Conservation (phyloP, 2,113 vertebrate genomes). For the Megaleporinus macrocephalus region DNA sequence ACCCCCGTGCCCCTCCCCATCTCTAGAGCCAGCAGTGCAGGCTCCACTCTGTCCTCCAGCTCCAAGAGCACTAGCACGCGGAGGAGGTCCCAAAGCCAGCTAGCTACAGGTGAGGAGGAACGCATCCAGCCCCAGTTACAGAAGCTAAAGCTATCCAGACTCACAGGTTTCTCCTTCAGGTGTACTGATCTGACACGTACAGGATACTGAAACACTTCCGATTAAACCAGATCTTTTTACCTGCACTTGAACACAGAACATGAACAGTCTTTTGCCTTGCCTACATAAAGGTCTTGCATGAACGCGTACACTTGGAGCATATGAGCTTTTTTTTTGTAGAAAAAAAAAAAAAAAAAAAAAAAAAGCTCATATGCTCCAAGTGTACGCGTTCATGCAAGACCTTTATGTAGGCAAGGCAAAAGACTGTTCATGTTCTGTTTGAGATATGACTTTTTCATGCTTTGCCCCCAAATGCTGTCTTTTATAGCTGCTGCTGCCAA, state of each 20-base stretch:
- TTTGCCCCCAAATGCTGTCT: no score
- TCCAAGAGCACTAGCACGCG: slow-evolving; percentile 72
- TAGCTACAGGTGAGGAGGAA: slow-evolving; percentile 68
- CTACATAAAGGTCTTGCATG: neutral
- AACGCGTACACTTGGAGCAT: no score
- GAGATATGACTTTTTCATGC: no score
- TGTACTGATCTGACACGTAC: neutral
- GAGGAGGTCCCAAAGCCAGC: slow-evolving; percentile 76
- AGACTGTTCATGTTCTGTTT: neutral
- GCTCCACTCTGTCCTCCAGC: slow-evolving; percentile 73
- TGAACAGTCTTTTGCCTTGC: neutral
- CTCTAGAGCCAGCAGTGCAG: slow-evolving; percentile 77
- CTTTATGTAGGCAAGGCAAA: neutral
- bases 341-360: no score
- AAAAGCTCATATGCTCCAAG: no score
- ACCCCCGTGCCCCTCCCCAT: slow-evolving; percentile 76
- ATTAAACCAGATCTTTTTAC: neutral
- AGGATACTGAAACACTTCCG: neutral
- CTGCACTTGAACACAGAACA: neutral
- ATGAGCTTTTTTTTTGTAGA: no score
- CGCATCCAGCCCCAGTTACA: neutral
- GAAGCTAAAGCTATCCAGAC: neutral
- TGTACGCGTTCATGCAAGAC: neutral
- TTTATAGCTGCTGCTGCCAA: neutral
- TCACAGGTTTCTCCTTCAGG: neutral